Evolutionary conservation across 2,797 vertebrate genomes (phyloP).

Genomic region (Lagodon rhomboides): DNA sequence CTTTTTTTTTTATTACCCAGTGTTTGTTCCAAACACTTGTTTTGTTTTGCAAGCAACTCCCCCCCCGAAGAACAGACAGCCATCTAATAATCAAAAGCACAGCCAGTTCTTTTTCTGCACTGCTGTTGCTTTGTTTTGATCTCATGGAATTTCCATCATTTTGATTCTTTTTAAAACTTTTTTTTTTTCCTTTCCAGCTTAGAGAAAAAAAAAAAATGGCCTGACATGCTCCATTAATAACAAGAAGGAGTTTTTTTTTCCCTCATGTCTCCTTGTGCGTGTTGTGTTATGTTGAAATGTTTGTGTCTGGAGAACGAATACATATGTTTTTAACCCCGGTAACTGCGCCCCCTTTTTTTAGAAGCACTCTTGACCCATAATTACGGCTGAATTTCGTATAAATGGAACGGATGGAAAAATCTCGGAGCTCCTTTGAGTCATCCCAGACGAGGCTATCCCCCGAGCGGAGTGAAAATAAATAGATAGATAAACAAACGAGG

Average conservation of each 20-base stretch:
- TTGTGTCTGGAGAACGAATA: conserved; percentile 43
- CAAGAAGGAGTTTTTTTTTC: conserved; percentile 46
- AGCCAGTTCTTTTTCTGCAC: conserved; percentile 55
- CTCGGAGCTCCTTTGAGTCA: conserved; percentile 45
- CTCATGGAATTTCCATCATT: conserved; percentile 79
- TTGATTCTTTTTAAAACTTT: conserved; percentile 46
- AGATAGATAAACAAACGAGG: conserved; percentile 59
- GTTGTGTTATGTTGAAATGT: conserved; percentile 49
- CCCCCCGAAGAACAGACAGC: conserved; percentile 60
- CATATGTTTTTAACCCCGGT: conserved; percentile 23
- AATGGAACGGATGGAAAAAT: conserved; percentile 60
- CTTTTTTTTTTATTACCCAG: conserved; percentile 84
- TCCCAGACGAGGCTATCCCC: conserved; percentile 38
- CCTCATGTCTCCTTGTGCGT: conserved; percentile 48
- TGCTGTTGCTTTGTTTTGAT: conserved; percentile 61
- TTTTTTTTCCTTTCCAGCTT: conserved; percentile 39
- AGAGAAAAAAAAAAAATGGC: conserved; percentile 23
- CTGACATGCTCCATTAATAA: conserved; percentile 73
- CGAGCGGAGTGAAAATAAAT: conserved; percentile 71
- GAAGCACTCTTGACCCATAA: conserved; percentile 67
- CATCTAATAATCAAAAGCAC: conserved; percentile 74
- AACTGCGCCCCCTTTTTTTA: conserved; percentile 41
- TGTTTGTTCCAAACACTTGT: conserved; percentile 88
- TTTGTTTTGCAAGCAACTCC: conserved; percentile 80
- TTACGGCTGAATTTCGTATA: conserved; percentile 60